phyloP scores from a whole-genome alignment of 2,888 invertebrate species.

The Lycocerus yunnanus region DNA sequence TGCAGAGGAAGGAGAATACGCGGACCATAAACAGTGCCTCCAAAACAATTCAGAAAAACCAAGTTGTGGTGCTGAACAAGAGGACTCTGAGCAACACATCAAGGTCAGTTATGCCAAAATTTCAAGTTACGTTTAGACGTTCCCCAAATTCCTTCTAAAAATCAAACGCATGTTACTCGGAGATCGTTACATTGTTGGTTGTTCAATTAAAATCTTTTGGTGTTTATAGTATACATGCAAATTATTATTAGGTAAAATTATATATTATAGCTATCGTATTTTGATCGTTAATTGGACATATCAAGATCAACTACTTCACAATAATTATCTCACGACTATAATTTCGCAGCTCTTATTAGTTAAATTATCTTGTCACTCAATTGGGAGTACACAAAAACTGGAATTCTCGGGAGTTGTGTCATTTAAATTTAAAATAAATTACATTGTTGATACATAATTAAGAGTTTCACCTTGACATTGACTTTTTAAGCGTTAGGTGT shows the following conservation, averaged over 20 bases:
- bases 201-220: background rate
- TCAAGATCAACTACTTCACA: background rate
- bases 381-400: background rate
- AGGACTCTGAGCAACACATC: background rate
- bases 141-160: no score
- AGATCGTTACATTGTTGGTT: background rate
- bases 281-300: background rate
- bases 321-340: background rate
- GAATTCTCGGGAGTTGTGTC: background rate
- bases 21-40: background rate
- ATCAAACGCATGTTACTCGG: background rate
- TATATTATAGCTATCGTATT: no score
- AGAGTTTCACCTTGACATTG: background rate
- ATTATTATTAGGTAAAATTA: background rate
- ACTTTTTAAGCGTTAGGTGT: background rate
- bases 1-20: background rate
- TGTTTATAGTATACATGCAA: background rate
- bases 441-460: background rate
- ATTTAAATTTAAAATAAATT: background rate
- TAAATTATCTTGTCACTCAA: background rate
- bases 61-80: background rate
- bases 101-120: background rate
- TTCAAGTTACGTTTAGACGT: no score
- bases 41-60: background rate
- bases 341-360: background rate